Evolutionary conservation across 2,888 invertebrate species (phyloP).

Genomic region (Drepana falcataria): DNA sequence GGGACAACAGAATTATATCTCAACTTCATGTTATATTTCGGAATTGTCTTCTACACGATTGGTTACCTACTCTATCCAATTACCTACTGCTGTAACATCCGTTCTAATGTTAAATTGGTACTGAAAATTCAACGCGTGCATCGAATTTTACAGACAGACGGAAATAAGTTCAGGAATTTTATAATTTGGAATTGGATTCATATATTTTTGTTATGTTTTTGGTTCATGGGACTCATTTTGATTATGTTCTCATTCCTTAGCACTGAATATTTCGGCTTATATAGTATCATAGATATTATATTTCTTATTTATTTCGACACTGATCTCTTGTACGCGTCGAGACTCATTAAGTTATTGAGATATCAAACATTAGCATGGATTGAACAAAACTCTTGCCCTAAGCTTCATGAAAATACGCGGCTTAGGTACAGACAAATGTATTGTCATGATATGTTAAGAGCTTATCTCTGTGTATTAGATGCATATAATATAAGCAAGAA

Average conservation of each 20-base stretch:
- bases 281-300: background rate
- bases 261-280: background rate
- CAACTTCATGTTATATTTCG: background rate
- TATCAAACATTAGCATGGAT: background rate
- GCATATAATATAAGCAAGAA: background rate
- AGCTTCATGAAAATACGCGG: background rate
- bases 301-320: background rate
- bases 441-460: background rate
- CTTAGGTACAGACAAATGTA: background rate
- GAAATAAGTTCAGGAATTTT: background rate
- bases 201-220: background rate
- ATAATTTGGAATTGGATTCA: background rate
- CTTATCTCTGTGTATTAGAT: background rate
- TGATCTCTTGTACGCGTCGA: background rate
- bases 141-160: background rate
- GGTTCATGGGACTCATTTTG: background rate
- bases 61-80: background rate
- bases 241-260: background rate
- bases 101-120: background rate
- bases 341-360: background rate
- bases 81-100: background rate
- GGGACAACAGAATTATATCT: background rate
- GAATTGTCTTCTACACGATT: background rate
- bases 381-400: background rate
- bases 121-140: background rate